Conservation (phyloP, 2,888 invertebrate species). For the Leucophora obtusa region DNA sequence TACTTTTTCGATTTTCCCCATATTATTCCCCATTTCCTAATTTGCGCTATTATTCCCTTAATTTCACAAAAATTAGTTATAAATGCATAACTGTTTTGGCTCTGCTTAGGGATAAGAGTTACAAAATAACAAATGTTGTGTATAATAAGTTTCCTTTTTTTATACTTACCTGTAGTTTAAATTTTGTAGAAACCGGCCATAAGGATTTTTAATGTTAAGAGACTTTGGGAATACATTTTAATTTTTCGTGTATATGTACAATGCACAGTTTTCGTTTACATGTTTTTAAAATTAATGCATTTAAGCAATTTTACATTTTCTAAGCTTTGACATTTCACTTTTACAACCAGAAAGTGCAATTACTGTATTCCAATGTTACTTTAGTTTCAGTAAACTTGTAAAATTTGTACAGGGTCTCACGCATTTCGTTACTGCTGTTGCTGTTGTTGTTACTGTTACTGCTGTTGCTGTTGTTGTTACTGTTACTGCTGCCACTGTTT, state of each 20-base stretch:
- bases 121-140: background rate
- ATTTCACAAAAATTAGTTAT: background rate
- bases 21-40: no score
- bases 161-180: background rate
- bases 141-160: background rate
- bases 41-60: no score
- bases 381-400: constrained; percentile 22
- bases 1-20: no score
- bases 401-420: constrained; percentile 26
- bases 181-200: constrained; percentile 17
- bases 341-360: constrained; percentile 22
- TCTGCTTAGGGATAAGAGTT: background rate
- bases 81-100: constrained; percentile 25
- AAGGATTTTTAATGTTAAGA: constrained; percentile 22
- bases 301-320: background rate
- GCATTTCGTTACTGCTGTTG: constrained; percentile 34
- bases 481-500: no score
- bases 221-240: constrained; percentile 11
- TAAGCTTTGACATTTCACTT: constrained; percentile 8
- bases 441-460: constrained; percentile 3
- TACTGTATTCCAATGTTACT: constrained; percentile 8
- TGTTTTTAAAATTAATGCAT: background rate
- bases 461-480: constrained; percentile 1
- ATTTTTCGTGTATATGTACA: background rate
- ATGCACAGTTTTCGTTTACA: constrained; percentile 1